phyloP scores from a whole-genome alignment of 2,888 invertebrate species.

The Cephalotes varians region DNA sequence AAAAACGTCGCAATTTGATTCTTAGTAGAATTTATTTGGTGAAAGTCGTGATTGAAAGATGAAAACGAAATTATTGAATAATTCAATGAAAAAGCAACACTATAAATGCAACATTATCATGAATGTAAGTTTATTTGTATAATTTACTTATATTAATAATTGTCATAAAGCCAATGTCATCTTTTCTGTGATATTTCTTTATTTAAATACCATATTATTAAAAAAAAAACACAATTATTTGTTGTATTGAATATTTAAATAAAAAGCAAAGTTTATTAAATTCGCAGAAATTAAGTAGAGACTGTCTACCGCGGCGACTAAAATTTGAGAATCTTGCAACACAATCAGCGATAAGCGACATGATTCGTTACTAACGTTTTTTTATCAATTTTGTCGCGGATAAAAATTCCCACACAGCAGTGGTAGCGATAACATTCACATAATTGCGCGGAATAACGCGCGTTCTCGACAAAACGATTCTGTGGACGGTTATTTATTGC shows the following conservation, averaged over 20 bases:
- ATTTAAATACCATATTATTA: not conserved
- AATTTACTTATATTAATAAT: not conserved
- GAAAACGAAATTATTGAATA: not conserved
- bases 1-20: not conserved
- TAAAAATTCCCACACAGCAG: constrained; percentile 18
- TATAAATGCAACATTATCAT: not conserved
- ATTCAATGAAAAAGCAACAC: too few species aligned
- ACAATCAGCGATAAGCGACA: constrained; percentile 31
- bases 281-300: not conserved
- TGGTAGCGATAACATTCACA: constrained; percentile 27
- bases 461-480: constrained; percentile 44
- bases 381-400: constrained; percentile 28
- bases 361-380: constrained; percentile 37
- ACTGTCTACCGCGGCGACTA: not conserved
- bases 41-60: not conserved
- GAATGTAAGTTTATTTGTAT: not conserved
- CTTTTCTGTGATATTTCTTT: not conserved
- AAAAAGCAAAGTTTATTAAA: not conserved
- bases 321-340: not conserved
- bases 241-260: not conserved
- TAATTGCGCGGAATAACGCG: constrained; percentile 40
- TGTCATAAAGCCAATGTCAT: not conserved
- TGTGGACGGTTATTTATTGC: constrained; percentile 50
- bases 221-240: not conserved
- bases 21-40: not conserved